Evolutionary conservation across 2,888 invertebrate genomes (phyloP), one percentile per base, ranked within the genome.

Genomic region (Microctonus aethiopoides): DNA sequence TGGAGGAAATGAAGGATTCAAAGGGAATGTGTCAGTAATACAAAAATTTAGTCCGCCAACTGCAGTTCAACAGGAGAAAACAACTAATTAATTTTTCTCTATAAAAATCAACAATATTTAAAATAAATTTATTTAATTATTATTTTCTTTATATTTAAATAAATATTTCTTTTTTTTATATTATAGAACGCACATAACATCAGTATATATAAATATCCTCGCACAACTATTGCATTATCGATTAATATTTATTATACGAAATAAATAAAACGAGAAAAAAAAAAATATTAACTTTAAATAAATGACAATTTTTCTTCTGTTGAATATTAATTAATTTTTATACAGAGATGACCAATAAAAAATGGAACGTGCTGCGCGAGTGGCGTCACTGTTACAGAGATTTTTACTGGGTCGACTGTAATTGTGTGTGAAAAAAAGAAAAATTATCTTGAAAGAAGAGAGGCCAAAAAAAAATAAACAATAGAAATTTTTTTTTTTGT

Each of bases 361-460:
- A 13, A 34, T 57, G 57, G 26, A 57, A 32, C 10, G 29, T 29
- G 32, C 32, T 57, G 57, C 57, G 34, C 57, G 57, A 57, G 13
- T 57, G 57, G 57, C 26, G 57, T 57, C 32, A 57, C 57, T 6
- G 57, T 32, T 57, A 57, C 16, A 57, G 32, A 34, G 57, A 57
- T 57, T 57, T 34, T 57, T 57, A 57, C 20, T 29, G n/a, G 5
- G n/a, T 29, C 32, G 13, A 32, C 32, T 29, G 32, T 16, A 16
- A 13, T 24, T 54, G 26, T 24, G 54, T 29, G 46, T 29, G 32
- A 24, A 57, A 16, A 22, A 11, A 13, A 13, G 26, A 26, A 11
- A 11, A 54, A 54, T 54, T 1, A 26, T 36, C 6, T 7, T 16
- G 16, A 46, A n/a, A 0, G 20, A 16, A 46, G 11, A 9, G 26